Evolutionary conservation across 2,888 invertebrate species (phyloP).

Genomic region (Amiota communis): DNA sequence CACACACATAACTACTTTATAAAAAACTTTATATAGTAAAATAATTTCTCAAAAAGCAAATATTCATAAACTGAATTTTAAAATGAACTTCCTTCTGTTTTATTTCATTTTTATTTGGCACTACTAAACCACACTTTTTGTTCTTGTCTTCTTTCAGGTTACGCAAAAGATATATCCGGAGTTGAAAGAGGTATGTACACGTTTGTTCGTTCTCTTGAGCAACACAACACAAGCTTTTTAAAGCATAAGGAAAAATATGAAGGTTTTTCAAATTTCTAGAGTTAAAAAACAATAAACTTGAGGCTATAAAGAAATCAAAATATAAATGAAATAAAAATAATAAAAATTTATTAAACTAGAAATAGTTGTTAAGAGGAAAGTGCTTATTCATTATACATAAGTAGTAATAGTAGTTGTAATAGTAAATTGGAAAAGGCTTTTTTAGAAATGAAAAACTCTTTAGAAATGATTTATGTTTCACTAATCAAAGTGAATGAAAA

Average conservation of each 20-base stretch:
- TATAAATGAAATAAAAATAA: neutral
- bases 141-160: constrained; percentile 75
- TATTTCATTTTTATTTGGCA: constrained; percentile 1
- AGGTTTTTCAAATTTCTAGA: constrained; percentile 12
- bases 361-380: neutral
- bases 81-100: constrained; percentile 36
- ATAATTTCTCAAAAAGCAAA: constrained; percentile 9
- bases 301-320: neutral
- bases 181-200: constrained; percentile 72
- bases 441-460: no score
- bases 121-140: constrained; percentile 44
- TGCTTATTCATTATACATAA: no score
- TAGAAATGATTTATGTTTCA: no score
- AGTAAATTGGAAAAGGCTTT: no score
- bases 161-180: constrained; percentile 74
- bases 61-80: constrained; percentile 33
- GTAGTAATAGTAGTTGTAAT: no score
- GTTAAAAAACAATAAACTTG: neutral
- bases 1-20: constrained; percentile 39
- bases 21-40: constrained; percentile 33
- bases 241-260: neutral
- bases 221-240: neutral
- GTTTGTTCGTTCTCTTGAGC: constrained; percentile 25
- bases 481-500: no score
- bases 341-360: neutral